Evolutionary conservation across 2,113 vertebrate genomes (phyloP).

Genomic region (Hipposideros armiger): DNA sequence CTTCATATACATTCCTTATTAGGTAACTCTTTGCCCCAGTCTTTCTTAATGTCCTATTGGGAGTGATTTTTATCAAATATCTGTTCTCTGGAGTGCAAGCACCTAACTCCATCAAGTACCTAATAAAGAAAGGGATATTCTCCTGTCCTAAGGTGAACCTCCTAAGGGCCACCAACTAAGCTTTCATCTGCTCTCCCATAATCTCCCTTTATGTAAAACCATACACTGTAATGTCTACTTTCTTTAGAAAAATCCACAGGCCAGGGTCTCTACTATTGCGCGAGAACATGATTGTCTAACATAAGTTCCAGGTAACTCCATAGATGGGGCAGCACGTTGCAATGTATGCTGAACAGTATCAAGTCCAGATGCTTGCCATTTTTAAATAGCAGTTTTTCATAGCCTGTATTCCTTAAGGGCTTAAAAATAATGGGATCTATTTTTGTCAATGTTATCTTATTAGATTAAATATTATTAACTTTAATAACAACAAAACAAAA

Average conservation of each 20-base stretch:
- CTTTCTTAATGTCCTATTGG: neutral
- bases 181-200: neutral
- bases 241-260: neutral
- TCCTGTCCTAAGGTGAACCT: neutral
- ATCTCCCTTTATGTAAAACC: neutral
- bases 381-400: neutral
- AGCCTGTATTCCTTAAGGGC: neutral
- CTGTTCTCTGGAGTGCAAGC: neutral
- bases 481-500: neutral
- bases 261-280: neutral
- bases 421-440: neutral
- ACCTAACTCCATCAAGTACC: neutral
- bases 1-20: neutral
- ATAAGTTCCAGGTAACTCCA: neutral
- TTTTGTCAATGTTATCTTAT: neutral
- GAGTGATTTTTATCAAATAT: neutral
- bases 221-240: neutral
- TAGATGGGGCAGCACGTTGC: neutral
- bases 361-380: neutral
- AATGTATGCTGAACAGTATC: neutral
- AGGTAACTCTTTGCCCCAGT: neutral
- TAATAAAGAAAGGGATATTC: neutral
- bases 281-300: neutral
- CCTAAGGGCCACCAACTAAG: no score
- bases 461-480: conserved; percentile 8